Evolutionary conservation across 2,888 invertebrate species (phyloP).

Genomic region (Cremastinae sp.): DNA sequence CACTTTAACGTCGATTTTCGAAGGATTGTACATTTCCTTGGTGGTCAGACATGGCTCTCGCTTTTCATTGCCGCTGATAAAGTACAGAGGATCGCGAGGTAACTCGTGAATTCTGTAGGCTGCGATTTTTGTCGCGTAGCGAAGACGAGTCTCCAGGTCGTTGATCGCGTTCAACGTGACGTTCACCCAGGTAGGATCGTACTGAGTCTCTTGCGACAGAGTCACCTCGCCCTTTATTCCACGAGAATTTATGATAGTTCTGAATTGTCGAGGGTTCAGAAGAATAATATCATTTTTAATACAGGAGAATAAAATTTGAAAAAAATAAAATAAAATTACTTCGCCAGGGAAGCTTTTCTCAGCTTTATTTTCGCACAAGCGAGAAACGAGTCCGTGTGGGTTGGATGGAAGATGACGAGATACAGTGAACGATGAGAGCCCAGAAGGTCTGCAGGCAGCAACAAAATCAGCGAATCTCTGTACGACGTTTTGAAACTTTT

Average conservation of each 20-base stretch:
- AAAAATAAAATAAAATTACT: conserved; percentile 82
- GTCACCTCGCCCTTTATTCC: conserved; percentile 91
- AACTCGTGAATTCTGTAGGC: conserved; percentile 88
- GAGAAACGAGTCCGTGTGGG: conserved; percentile 88
- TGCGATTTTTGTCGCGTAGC: conserved; percentile 88
- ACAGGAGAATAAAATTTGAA: conserved; percentile 4
- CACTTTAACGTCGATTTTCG: conserved; percentile 81
- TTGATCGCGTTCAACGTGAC: conserved; percentile 86
- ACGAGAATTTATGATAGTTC: conserved; percentile 87
- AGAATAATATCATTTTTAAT: too few relatives aligned
- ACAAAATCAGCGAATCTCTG: conserved; percentile 87
- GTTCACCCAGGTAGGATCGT: conserved; percentile 91
- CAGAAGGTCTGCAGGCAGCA: conserved; percentile 87
- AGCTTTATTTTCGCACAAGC: conserved; percentile 91
- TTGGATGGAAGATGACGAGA: conserved; percentile 90
- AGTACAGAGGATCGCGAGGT: conserved; percentile 84
- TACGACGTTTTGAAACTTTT: conserved; percentile 84
- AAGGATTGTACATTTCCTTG: conserved; percentile 90
- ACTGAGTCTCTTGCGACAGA: conserved; percentile 90
- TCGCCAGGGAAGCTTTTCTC: conserved; percentile 85
- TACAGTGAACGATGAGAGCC: conserved; percentile 90
- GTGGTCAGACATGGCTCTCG: conserved; percentile 86
- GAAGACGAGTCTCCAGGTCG: conserved; percentile 86
- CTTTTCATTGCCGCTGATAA: conserved; percentile 78
- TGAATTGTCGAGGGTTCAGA: conserved; percentile 72